A percentile compares a stretch with the other conserved stretches of the same genome.
These are phyloP conservation scores for Catharus fuscescens DNA, from an alignment of 2,113 vertebrate species.

Conservation along the genomic window DNA sequence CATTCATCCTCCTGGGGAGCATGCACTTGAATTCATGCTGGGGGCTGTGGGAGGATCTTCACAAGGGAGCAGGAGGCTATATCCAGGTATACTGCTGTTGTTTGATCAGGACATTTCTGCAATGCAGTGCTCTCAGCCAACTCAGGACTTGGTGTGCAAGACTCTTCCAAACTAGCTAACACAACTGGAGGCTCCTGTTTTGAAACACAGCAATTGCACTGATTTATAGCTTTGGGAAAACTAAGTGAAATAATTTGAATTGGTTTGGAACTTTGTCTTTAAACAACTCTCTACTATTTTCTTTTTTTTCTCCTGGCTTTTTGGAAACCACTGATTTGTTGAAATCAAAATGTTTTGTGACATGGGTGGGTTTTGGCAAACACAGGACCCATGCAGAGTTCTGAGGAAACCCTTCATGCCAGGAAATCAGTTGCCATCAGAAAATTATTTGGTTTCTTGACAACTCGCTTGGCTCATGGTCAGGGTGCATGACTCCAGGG, in stretches of 20 bases:
- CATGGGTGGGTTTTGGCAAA: conserved; percentile 36
- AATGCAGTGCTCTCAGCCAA: neutral
- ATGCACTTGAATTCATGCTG: neutral
- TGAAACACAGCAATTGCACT: neutral
- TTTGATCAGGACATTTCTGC: neutral
- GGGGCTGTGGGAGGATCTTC: neutral
- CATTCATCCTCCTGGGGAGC: neutral
- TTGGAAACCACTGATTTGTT: conserved; percentile 41
- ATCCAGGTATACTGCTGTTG: neutral
- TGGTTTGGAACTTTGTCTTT: neutral
- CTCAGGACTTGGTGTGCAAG: neutral
- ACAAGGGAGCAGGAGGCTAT: neutral
- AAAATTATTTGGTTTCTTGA: conserved; percentile 44
- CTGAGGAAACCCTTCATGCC: conserved; percentile 39
- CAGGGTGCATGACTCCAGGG: neutral
- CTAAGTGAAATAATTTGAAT: neutral
- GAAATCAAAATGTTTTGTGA: conserved; percentile 46
- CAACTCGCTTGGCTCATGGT: neutral
- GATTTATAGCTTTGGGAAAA: conserved; percentile 51
- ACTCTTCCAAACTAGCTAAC: conserved; percentile 16
- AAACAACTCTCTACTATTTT: neutral
- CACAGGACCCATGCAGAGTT: conserved; percentile 10
- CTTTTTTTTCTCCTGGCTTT: neutral
- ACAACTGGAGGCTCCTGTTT: conserved; percentile 12
- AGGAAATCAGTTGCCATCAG: conserved; percentile 42